A percentile compares a stretch with the other conserved stretches of the same genome.
Evolutionary conservation across 2,888 invertebrate species (phyloP).

Genomic region (Polydrusus tereticollis): DNA sequence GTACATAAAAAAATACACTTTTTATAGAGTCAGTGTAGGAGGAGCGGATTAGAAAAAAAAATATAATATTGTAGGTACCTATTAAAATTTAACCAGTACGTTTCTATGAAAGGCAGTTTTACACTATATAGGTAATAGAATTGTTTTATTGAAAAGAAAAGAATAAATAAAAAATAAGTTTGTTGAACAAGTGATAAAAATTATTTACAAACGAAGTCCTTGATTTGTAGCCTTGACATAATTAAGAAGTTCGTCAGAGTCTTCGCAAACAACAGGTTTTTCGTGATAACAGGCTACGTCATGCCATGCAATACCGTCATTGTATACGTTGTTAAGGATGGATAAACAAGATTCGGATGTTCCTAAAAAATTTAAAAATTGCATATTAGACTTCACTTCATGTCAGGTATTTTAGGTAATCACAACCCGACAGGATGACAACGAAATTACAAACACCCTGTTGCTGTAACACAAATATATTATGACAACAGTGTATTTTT

Average conservation of each 20-base stretch:
- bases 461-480: too few species aligned
- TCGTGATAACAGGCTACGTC: conserved; percentile 95
- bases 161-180: conserved; percentile 27
- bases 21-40: neutral
- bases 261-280: conserved; percentile 92
- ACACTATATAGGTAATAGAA: neutral
- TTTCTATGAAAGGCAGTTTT: conserved; percentile 24
- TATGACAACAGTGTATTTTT: too few species aligned
- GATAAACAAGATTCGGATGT: conserved; percentile 90
- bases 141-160: neutral
- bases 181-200: conserved; percentile 10
- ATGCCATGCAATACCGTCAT: conserved; percentile 94
- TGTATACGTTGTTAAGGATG: conserved; percentile 92
- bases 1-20: conserved; percentile 4
- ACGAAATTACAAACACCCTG: too few species aligned
- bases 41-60: neutral
- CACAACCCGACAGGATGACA: too few species aligned
- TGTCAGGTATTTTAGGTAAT: too few species aligned
- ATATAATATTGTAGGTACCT: neutral
- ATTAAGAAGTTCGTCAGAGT: conserved; percentile 88
- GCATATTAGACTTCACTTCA: too few species aligned
- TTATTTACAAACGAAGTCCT: conserved; percentile 81
- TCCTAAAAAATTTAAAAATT: conserved; percentile 45
- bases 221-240: conserved; percentile 89
- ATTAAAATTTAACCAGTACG: neutral